A percentile compares a stretch with the other conserved stretches of the same genome.
These are phyloP conservation scores for Caenorhabditis sp. DNA, from an alignment of 2,888 invertebrate species.

Conservation along the genomic window DNA sequence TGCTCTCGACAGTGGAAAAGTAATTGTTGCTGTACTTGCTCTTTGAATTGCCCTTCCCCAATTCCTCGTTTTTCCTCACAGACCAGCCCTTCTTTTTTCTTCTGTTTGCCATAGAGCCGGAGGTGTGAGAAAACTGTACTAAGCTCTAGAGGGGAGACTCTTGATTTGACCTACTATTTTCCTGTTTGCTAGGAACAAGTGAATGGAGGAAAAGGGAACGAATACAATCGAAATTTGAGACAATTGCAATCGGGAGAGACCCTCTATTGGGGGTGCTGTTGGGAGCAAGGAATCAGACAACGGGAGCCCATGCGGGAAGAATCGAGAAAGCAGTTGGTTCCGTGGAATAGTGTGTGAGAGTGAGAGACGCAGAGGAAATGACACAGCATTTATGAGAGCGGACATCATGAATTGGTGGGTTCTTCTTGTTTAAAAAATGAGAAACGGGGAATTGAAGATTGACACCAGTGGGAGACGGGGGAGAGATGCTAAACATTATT, in stretches of 20 bases:
- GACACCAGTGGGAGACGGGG: slow-evolving; percentile 1
- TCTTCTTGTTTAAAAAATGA: slow-evolving; percentile 38
- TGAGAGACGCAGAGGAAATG: slow-evolving; percentile 16
- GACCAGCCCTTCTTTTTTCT: slow-evolving; percentile 28
- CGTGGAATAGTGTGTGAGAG: slow-evolving; percentile 10
- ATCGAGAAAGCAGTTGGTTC: slow-evolving; percentile 22
- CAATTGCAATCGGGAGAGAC: slow-evolving; percentile 55
- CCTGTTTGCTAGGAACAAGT: slow-evolving; percentile 19
- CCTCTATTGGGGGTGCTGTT: not conserved
- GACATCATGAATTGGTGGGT: slow-evolving; percentile 17
- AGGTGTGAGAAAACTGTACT: slow-evolving; percentile 56
- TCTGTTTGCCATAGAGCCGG: slow-evolving; percentile 49
- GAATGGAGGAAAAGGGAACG: slow-evolving; percentile 40
- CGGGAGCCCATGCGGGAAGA: slow-evolving; percentile 13
- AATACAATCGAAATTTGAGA: slow-evolving; percentile 63
- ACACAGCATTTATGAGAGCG: slow-evolving; percentile 24
- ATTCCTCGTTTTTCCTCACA: not conserved
- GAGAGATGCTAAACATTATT: not conserved
- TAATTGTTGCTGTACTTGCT: slow-evolving; percentile 11
- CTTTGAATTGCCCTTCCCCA: slow-evolving; percentile 5
- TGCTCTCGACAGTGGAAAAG: slow-evolving; percentile 1
- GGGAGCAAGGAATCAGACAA: slow-evolving; percentile 6
- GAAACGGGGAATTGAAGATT: slow-evolving; percentile 10
- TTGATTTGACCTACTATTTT: slow-evolving; percentile 27
- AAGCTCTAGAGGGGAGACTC: slow-evolving; percentile 26